A percentile compares a stretch with the other conserved stretches of the same genome.
Evolutionary conservation across 2,888 invertebrate species (phyloP).

Genomic region (Julus scanicus): DNA sequence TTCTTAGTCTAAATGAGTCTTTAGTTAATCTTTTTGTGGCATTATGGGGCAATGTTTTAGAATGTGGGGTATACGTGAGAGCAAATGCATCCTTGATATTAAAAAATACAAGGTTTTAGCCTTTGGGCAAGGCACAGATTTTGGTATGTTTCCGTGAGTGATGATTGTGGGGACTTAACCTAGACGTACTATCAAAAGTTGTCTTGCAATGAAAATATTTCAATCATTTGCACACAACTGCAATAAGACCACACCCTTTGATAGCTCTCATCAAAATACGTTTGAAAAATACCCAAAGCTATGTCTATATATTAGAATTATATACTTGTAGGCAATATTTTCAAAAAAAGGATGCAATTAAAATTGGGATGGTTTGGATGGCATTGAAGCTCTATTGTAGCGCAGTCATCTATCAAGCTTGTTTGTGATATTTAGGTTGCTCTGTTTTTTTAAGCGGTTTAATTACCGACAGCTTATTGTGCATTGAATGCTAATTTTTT

Average conservation of each 20-base stretch:
- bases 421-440: constrained; percentile 40
- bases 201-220: not conserved
- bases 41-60: not conserved
- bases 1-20: not conserved
- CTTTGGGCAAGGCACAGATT: constrained; percentile 21
- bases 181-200: constrained; percentile 13
- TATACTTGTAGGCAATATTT: not conserved
- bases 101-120: constrained; percentile 40
- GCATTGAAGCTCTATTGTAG: constrained; percentile 18
- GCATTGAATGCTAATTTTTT: constrained; percentile 12
- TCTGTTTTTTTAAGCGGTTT: not conserved
- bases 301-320: not conserved
- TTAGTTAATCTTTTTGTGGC: not conserved
- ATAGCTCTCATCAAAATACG: not conserved
- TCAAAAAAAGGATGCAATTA: constrained; percentile 29
- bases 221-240: constrained; percentile 14
- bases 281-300: not conserved
- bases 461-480: not conserved
- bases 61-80: not conserved
- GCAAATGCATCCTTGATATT: not conserved
- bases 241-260: not conserved
- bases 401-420: constrained; percentile 30
- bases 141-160: not conserved
- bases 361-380: constrained; percentile 38
- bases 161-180: not conserved